These are phyloP conservation scores for Agrochola macilenta DNA, from an alignment of 2,888 invertebrate genomes.

Conservation along the genomic window DNA sequence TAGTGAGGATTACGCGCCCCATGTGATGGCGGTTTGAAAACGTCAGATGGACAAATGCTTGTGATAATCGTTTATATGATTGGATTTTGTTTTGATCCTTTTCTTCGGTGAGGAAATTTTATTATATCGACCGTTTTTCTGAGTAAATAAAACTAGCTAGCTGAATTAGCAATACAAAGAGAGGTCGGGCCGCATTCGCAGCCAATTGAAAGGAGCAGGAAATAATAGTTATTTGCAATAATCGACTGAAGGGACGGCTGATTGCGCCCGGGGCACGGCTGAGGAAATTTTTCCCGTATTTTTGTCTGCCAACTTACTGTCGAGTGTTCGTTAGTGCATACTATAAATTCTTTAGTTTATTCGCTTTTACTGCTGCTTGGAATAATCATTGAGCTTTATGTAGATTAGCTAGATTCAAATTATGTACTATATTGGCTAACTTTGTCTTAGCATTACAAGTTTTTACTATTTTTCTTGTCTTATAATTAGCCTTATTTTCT, in stretches of 20 bases:
- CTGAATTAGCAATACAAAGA: conserved; percentile 88
- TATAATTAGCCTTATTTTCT: not conserved
- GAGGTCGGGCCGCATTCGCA: conserved; percentile 76
- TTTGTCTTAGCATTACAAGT: not conserved
- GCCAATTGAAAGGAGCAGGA: conserved; percentile 86
- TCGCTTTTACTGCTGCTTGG: conserved; percentile 33
- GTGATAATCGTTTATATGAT: conserved; percentile 70
- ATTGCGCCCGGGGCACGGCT: conserved; percentile 85
- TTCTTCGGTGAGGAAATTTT: conserved; percentile 53
- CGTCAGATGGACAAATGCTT: conserved; percentile 78
- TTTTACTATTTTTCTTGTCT: not conserved
- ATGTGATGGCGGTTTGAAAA: conserved; percentile 74
- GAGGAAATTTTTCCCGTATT: conserved; percentile 80
- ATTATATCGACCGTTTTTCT: conserved; percentile 59
- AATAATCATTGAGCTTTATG: conserved; percentile 24
- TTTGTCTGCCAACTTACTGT: conserved; percentile 76
- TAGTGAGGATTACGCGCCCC: conserved; percentile 80
- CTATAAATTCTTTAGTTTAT: conserved; percentile 63
- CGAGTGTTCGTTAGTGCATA: conserved; percentile 67
- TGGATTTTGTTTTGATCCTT: conserved; percentile 50
- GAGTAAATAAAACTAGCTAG: conserved; percentile 83
- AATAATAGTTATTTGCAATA: conserved; percentile 84
- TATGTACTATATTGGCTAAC: not conserved
- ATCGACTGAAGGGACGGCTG: conserved; percentile 89
- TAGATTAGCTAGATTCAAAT: not conserved